Evolutionary conservation across 1,140 invertebrate species (phyloP), one percentile per base, ranked within the genome.

Genomic region (Sitophilus oryzae): DNA sequence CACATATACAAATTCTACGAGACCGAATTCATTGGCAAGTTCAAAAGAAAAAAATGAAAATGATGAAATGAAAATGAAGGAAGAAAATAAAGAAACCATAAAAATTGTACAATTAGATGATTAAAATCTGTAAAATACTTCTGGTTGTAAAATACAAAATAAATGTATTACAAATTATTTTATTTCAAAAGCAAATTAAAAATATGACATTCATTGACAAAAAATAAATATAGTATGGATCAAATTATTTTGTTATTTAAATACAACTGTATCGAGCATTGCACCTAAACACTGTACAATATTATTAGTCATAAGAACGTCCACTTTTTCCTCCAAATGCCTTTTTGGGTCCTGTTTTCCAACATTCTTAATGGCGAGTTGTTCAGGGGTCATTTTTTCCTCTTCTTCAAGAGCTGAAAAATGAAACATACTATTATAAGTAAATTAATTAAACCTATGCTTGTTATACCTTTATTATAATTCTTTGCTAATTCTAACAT

Each of bases 281-380:
- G 96, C 92, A 66, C 95, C 96, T 61, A 99, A 79, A 76, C 90
- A 96, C 75, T 99, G 97, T 25, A 98, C 93, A 76, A 99, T 98
- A 74, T 99, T 99, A 57, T 91, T 90, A 16, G 93, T 89, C 93
- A 99, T 97, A 20, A 99, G 77, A 42, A 90, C 83, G 76, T 97
- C 94, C 14, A 98, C 96, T 79, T 97, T 94, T 70, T 99, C 96
- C 74, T 98, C 95, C 64, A 99, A 80, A 85, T 99, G 97, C 58
- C 97, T 82, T 76, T 99, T 99, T n/a, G 97, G 97, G 76, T 99
- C 96, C 75, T 97, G 92, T 78, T 99, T 99, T 18, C 97, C 97
- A 36, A 99, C 96, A 79, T 99, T 99, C 72, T 99, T 99, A 63
- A 99, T 98, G 11, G 96, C 96, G 69, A 99, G 76, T 72, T 99